Conservation (phyloP, 1,140 invertebrate species). For the Drosophila pruinosa region DNA sequence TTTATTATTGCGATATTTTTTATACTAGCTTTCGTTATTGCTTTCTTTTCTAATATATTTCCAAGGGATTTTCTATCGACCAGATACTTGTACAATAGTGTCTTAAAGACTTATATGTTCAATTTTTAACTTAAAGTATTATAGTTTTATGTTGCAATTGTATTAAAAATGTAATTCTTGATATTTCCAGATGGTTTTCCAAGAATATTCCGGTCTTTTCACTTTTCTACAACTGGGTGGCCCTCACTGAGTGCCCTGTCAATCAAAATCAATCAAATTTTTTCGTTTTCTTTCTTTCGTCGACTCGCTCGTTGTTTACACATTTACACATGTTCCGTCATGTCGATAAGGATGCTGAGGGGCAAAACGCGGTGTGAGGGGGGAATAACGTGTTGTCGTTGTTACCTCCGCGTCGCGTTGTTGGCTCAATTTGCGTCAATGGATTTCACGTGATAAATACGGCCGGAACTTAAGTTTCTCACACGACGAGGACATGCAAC, state of each 20-base stretch:
- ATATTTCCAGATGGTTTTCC: not conserved
- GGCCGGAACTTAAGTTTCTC: not conserved
- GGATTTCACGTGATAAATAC: constrained; percentile 41
- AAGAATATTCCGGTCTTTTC: constrained; percentile 5
- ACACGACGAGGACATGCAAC: not conserved
- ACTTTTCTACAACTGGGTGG: constrained; percentile 36
- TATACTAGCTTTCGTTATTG: constrained; percentile 4
- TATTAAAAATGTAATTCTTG: not conserved
- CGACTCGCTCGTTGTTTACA: constrained; percentile 59
- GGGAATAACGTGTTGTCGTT: not conserved
- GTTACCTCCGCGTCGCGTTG: not conserved
- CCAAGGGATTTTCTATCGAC: not conserved
- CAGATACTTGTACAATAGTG: no score
- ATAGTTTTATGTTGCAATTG: not conserved
- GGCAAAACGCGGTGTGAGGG: not conserved
- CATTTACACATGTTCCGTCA: constrained; percentile 66
- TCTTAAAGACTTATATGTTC: not conserved
- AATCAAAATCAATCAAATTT: constrained; percentile 78
- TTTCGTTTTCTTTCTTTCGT: constrained; percentile 5
- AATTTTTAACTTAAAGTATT: constrained; percentile 7
- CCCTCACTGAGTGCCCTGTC: constrained; percentile 64
- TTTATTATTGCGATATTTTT: constrained; percentile 52
- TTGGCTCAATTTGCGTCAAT: constrained; percentile 50
- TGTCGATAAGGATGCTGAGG: not conserved
- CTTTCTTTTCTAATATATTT: constrained; percentile 20